Evolutionary conservation across 1,140 invertebrate genomes (phyloP), one percentile per base, ranked within the genome.

Genomic region (Meteorus sp.): DNA sequence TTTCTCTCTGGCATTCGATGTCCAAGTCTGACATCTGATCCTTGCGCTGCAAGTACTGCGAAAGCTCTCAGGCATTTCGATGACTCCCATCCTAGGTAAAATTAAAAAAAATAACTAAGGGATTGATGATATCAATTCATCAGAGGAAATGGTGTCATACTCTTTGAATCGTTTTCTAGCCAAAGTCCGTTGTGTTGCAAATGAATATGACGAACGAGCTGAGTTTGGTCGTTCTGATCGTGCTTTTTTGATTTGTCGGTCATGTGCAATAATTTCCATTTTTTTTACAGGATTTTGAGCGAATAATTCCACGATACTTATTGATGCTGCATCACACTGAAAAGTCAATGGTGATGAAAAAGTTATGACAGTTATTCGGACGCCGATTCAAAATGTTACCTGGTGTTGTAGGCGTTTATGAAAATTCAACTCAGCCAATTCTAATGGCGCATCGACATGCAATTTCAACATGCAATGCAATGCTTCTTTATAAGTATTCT

Each of bases 401-500:
- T 80, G 79, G 23, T 76, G 61, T 43, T 78, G 76, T 9, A 81
- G 67, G 22, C 79, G 64, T 60, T 74, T 67, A 64, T 78, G 72
- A 54, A 81, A 79, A 63, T 78, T 76, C 11, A 78, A 56, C 68
- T 81, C 79, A 8, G 79, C 68, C 51, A 74, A 68, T 63, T 74
- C 75, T 20, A 79, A 72, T 13, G 77, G 76, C 20, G 78, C 74
- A 59, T 91, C 89, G 59, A 86, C 80, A 59, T 91, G 88, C 55
- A 92, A 76, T 70, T 89, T 86, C 35, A 92, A 76, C 60, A 90
- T 87, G 72, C 88, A 90, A 17, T 89, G 76, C 41, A 91, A 74
- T 2, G 89, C 88, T 71, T 92, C 91, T 63, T 83, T 83, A 61
- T 94, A 92, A 17, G 89, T 92, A 78, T 90, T 88, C 60, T 94